Evolutionary conservation across 2,888 invertebrate genomes (phyloP), one percentile per base, ranked within the genome.

Genomic region (Toxonevra muliebris): DNA sequence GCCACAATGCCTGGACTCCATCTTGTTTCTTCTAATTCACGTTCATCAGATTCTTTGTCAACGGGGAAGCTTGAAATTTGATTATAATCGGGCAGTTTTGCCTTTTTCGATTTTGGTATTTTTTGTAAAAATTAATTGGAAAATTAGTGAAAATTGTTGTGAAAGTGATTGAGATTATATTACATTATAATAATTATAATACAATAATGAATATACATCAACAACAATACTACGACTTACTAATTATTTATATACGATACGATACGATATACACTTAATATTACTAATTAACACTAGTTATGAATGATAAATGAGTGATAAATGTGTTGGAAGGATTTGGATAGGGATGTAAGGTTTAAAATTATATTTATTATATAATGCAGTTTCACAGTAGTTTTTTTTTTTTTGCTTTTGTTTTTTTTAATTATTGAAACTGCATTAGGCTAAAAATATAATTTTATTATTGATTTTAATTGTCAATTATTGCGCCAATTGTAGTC

Each of bases 1-100:
- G 93, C 89, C 76, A 95, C 91, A 88, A 96, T 93, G 77, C 94
- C 94, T 71, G 98, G 97, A 85, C 94, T 89, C 98, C 98, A 98
- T 87, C 95, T 89, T 85, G 96, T 87, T 86, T 96, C 96, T 87
- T 98, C 98, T 82, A 86, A 79, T 83, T 86, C 86, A 77, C 86
- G 83, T 81, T 85, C 85, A 79, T 85, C 85, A 75, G 81, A 80
- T 83, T 85, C 86, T 82, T 85, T 84, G 78, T 85, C 86, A 81
- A 85, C 82, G 76, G 85, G 84, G 82, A 85, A 86, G 82, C 84
- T 85, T 85, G 85, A 84, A 82, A 85, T 85, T 82, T 85, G 86
- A 83, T 85, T 83, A 85, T 85, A 86, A 82, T 86, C 86, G 83
- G 86, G 86, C 83, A 86, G 83, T 84, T 85, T 85, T 83, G 86